Evolutionary conservation across 2,113 vertebrate species (phyloP).

Genomic region (Gobiocypris rarus): DNA sequence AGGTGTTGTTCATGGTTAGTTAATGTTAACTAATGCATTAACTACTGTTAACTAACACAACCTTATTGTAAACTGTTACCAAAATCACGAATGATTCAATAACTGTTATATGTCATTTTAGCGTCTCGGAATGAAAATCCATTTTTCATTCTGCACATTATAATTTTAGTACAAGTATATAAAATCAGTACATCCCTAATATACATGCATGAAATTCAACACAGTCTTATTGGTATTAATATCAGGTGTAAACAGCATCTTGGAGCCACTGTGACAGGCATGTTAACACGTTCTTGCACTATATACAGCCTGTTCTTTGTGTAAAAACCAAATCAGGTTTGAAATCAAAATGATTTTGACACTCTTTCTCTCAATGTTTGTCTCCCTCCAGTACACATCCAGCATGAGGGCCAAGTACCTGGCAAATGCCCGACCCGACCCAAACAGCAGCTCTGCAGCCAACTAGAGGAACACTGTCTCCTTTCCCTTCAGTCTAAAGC

Average conservation of each 20-base stretch:
- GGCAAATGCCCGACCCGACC: constrained; percentile 89
- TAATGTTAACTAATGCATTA: no score
- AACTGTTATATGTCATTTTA: no score
- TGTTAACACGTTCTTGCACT: neutral
- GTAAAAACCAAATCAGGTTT: neutral
- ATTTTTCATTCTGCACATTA: no score
- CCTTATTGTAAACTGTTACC: no score
- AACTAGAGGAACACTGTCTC: constrained; percentile 71
- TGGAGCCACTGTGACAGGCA: neutral
- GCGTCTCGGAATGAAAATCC: no score
- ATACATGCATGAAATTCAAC: neutral
- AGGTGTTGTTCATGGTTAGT: no score
- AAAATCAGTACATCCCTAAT: neutral
- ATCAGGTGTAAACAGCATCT: neutral
- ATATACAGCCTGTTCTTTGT: neutral
- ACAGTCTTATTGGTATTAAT: neutral
- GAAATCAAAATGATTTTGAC: neutral
- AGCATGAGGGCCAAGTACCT: constrained; percentile 99
- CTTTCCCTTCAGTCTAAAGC: neutral
- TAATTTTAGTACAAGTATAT: no score
- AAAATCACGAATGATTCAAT: no score
- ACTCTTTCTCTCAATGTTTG: constrained; percentile 33
- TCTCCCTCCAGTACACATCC: constrained; percentile 91
- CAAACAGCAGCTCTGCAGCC: constrained; percentile 73
- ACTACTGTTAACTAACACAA: no score